A percentile compares a stretch with the other conserved stretches of the same genome.
Conservation (phyloP, 2,113 vertebrate genomes). For the Gorsachius goisagi region DNA sequence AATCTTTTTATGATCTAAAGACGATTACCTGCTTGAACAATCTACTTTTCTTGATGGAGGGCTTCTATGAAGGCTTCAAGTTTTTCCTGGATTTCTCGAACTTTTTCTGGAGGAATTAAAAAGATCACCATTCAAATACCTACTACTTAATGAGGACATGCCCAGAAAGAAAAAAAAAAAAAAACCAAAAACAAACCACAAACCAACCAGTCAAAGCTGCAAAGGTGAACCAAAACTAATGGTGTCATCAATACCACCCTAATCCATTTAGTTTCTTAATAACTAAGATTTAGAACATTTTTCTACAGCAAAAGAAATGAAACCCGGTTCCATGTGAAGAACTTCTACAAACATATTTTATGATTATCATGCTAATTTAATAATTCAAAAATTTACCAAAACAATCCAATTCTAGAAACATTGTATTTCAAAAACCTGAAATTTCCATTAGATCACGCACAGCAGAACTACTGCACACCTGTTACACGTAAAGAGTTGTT, state of each 20-base stretch:
- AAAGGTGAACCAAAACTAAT: background rate
- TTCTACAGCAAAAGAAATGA: background rate
- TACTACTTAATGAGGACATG: background rate
- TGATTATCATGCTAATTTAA: background rate
- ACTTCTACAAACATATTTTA: background rate
- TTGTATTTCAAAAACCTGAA: background rate
- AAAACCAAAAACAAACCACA: background rate
- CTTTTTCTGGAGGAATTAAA: slow-evolving; percentile 86
- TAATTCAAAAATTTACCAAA: background rate
- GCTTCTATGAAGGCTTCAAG: slow-evolving; percentile 99
- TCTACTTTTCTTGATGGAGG: slow-evolving; percentile 96
- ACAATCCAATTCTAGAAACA: background rate
- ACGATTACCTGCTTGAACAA: slow-evolving; percentile 46
- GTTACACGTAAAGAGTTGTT: background rate
- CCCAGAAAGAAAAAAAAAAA: background rate
- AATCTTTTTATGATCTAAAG: background rate
- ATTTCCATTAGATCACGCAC: background rate
- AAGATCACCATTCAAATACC: background rate
- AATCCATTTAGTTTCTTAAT: background rate
- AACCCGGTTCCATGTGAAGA: background rate
- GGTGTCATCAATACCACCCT: background rate
- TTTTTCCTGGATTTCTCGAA: slow-evolving; percentile 99
- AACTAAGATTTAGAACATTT: background rate
- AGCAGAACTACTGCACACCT: background rate
- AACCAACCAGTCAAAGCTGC: background rate